These are phyloP conservation scores for Dasypus novemcinctus DNA, from an alignment of 2,113 vertebrate genomes.

Conservation along the genomic window DNA sequence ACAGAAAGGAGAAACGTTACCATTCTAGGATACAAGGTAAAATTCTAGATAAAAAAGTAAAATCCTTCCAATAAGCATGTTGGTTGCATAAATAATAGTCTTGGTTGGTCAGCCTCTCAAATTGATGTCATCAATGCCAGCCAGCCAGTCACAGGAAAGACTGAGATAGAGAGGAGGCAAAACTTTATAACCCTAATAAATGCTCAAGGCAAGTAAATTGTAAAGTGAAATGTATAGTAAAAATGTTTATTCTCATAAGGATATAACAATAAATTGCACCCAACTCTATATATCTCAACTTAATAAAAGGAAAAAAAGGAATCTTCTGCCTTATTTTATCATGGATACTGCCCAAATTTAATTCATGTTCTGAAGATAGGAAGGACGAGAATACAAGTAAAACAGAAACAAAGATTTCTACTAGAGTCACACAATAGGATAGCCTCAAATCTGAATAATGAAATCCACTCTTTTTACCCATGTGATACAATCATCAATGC, in stretches of 20 bases:
- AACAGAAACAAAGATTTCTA: background rate
- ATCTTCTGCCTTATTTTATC: background rate
- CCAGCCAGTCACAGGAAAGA: conserved; percentile 9
- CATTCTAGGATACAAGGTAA: background rate
- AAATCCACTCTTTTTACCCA: background rate
- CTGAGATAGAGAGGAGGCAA: background rate
- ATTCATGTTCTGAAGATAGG: background rate
- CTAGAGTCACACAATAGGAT: background rate
- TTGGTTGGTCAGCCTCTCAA: background rate
- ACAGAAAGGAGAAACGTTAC: background rate
- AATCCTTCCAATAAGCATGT: background rate
- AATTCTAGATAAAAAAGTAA: background rate
- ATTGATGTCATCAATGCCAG: background rate
- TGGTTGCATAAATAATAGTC: background rate
- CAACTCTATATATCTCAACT: background rate
- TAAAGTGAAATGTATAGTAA: background rate
- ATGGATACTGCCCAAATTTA: background rate
- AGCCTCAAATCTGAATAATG: background rate
- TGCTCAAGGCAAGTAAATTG: background rate
- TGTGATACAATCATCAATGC: background rate
- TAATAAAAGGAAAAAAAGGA: background rate
- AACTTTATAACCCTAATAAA: conserved; percentile 4
- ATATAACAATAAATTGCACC: background rate
- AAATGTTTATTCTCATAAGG: background rate
- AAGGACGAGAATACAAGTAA: background rate